Percentiles rank a stretch among this genome's conserved stretches.
phyloP scores from a whole-genome alignment of 2,888 invertebrate species.

The Xanthorhoe designata region DNA sequence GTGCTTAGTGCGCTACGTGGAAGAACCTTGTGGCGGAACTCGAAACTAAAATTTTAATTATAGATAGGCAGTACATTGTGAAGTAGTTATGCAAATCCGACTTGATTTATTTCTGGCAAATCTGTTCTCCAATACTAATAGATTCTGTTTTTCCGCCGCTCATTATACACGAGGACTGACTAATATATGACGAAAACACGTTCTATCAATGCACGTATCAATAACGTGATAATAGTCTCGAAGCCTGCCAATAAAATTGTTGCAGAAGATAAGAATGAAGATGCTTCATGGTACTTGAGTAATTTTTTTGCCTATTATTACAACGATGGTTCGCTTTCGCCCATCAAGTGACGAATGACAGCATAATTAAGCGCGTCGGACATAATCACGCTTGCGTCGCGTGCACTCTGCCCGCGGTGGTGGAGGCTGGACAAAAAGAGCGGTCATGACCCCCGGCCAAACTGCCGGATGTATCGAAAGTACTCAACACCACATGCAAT shows the following conservation, averaged over 20 bases:
- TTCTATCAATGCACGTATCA: conserved; percentile 52
- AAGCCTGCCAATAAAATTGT: conserved; percentile 48
- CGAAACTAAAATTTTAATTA: conserved; percentile 41
- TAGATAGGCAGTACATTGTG: conserved; percentile 45
- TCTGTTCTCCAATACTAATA: conserved; percentile 41
- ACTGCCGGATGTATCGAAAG: conserved; percentile 83
- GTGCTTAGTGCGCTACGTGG: conserved; percentile 3
- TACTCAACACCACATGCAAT: conserved; percentile 64
- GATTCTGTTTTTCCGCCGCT: conserved; percentile 49
- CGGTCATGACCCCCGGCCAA: conserved; percentile 77
- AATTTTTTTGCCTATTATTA: conserved; percentile 68
- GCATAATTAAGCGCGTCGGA: conserved; percentile 83
- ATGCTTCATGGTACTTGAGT: conserved; percentile 36
- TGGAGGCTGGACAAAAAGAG: conserved; percentile 72
- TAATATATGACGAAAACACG: conserved; percentile 44
- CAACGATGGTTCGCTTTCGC: conserved; percentile 72
- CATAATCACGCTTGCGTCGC: conserved; percentile 77
- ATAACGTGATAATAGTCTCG: conserved; percentile 50
- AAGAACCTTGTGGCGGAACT: conserved; percentile 31
- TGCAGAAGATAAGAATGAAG: conserved; percentile 48
- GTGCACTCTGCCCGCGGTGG: conserved; percentile 56
- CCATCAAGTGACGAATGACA: conserved; percentile 82
- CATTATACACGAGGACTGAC: conserved; percentile 47
- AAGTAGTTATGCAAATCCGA: conserved; percentile 50
- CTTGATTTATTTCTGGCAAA: conserved; percentile 53